Evolutionary conservation across 2,797 vertebrate genomes (phyloP).

Genomic region (Staurois parvus): DNA sequence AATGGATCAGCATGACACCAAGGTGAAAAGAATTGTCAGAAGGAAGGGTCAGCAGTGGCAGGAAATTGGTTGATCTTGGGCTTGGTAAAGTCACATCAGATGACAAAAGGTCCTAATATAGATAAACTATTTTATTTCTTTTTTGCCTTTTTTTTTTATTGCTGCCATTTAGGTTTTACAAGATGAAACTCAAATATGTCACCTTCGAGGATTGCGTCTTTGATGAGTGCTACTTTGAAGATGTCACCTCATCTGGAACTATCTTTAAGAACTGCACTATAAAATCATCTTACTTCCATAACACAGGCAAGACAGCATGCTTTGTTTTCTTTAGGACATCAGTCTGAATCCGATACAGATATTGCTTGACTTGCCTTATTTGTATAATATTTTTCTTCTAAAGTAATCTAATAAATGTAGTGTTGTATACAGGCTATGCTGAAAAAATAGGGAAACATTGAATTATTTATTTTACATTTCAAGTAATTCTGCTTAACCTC

Average conservation of each 20-base stretch:
- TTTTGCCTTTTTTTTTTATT: not conserved
- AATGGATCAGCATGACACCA: no score
- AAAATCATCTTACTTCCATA: slow-evolving; percentile 87
- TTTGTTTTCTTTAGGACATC: not conserved
- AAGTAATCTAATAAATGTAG: no score
- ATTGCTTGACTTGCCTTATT: not conserved
- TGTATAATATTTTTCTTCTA: no score
- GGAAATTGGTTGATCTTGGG: no score
- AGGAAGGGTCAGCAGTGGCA: no score
- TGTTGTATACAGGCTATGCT: no score
- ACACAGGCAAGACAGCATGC: slow-evolving; percentile 82
- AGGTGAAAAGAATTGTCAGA: no score
- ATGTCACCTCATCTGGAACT: slow-evolving; percentile 89
- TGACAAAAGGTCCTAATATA: not conserved
- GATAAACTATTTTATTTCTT: no score
- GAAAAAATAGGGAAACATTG: no score
- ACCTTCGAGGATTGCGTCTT: slow-evolving; percentile 92
- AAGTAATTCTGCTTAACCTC: no score
- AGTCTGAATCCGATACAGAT: not conserved
- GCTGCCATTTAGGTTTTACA: slow-evolving; percentile 81
- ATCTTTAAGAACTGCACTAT: slow-evolving; percentile 97
- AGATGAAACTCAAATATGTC: slow-evolving; percentile 93
- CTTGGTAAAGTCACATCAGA: no score
- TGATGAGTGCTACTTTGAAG: slow-evolving; percentile 94
- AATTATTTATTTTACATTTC: no score